Base-by-base conservation (phyloP, 2,113 vertebrate genomes). In the Scomber colias region DNA sequence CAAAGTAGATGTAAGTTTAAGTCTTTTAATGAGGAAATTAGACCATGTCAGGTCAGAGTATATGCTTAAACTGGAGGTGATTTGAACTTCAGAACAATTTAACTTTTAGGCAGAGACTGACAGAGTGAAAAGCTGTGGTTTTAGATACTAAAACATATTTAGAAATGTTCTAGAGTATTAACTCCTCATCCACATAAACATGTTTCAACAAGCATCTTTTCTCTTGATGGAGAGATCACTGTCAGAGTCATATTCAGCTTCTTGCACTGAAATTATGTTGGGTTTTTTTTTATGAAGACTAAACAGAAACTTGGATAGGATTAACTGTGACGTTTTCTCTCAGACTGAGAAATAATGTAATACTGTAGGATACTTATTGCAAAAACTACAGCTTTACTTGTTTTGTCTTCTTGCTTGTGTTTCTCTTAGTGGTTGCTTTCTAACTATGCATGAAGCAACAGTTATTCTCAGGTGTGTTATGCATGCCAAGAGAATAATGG, bases 401-500 rank as follows among this genome's bases (percentile, higher is more conserved):
- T 40, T 40, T 40, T 48, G 19, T 24, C 21, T 48, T 71, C 35
- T 51, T 27, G 35, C 6, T 9, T 40, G 7, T 40, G 35, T 40
- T 40, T 40, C 35, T 40, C 35, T 40, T 35, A 27, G 15, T 35
- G 16, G 35, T 46, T 0, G 2, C 24, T 24, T 49, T 11, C 35
- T 78, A 40, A 19, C 5, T 75, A 7, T 19, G 19, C 2, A 60
- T 11, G 48, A 21, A 24, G 30, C 10, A 64, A 7, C 11, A 15
- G 27, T 50, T 70, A 60, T 63, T 59, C 30, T 14, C 35, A 11
- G 69, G 45, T 71, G 24, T 19, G 1, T 50, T 54, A 44, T 45
- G 57, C 0, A n/a, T 69, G 76, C 45, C 46, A 55, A 69, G 8
- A n/a, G 19, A 66, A 60, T 27, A 17, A 53, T 61, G 48, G 15